These are phyloP conservation scores for Drosophila tanythrix DNA, from an alignment of 2,888 invertebrate species.

Conservation along the genomic window DNA sequence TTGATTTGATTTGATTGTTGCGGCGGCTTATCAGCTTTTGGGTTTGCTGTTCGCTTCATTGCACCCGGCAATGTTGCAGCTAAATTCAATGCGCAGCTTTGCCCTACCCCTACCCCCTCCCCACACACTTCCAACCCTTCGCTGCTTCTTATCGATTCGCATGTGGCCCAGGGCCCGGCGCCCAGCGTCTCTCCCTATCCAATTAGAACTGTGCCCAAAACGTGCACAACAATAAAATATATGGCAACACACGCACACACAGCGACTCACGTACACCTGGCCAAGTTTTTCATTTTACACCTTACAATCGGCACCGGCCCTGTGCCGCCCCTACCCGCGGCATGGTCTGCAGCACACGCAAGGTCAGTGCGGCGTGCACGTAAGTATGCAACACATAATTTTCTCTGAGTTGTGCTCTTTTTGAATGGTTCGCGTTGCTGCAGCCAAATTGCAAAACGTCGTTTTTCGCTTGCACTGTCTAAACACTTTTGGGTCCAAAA, in stretches of 20 bases:
- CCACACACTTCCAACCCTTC: neutral
- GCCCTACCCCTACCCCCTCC: neutral
- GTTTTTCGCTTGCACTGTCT: slow-evolving; percentile 45
- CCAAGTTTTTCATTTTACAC: slow-evolving; percentile 16
- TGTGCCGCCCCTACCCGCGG: neutral
- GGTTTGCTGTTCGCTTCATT: slow-evolving; percentile 45
- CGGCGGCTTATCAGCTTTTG: slow-evolving; percentile 76
- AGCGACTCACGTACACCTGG: slow-evolving; percentile 19
- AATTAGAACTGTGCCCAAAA: slow-evolving; percentile 73
- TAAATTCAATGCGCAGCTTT: slow-evolving; percentile 3
- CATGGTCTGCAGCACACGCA: slow-evolving; percentile 51
- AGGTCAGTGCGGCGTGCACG: slow-evolving; percentile 73
- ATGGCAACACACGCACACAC: slow-evolving; percentile 22
- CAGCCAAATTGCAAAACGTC: slow-evolving; percentile 44
- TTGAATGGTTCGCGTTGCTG: slow-evolving; percentile 27
- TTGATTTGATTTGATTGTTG: slow-evolving; percentile 72
- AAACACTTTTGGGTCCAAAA: slow-evolving; percentile 13
- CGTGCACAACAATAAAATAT: slow-evolving; percentile 72
- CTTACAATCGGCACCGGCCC: neutral
- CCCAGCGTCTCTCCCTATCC: slow-evolving; percentile 58
- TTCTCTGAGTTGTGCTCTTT: slow-evolving; percentile 44
- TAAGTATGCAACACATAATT: slow-evolving; percentile 78
- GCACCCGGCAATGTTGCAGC: slow-evolving; percentile 32
- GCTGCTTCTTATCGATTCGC: slow-evolving; percentile 64
- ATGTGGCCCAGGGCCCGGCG: slow-evolving; percentile 34